These are phyloP conservation scores for Hetaerina americana DNA, from an alignment of 1,140 invertebrate species.

Conservation along the genomic window DNA sequence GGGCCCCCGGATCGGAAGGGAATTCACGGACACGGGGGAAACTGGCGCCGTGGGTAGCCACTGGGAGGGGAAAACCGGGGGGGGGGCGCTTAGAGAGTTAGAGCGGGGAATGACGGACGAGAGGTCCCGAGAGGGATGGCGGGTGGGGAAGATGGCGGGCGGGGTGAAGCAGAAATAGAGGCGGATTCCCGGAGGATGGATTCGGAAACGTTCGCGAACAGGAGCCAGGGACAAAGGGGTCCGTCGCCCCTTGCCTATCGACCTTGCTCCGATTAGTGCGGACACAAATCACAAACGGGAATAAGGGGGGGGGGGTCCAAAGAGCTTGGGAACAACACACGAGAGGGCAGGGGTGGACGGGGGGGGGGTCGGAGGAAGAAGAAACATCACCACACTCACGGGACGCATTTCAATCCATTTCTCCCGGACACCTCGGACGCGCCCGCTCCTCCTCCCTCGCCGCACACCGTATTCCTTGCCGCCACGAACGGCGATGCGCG, in stretches of 20 bases:
- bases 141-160: too few relatives aligned
- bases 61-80: not conserved
- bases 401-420: not conserved
- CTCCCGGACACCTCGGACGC: not conserved
- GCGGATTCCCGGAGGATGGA: too few relatives aligned
- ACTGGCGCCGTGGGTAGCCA: too few relatives aligned
- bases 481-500: not conserved
- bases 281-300: not conserved
- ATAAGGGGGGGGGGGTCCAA: not conserved
- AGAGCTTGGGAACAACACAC: not conserved
- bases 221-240: not conserved
- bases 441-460: not conserved
- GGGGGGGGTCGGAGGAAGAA: not conserved
- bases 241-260: not conserved
- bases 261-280: not conserved
- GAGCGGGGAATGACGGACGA: not conserved
- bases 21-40: too few relatives aligned
- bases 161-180: too few relatives aligned
- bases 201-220: not conserved
- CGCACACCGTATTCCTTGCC: not conserved
- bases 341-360: too few relatives aligned
- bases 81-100: not conserved
- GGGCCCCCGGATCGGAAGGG: too few relatives aligned
- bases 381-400: not conserved
- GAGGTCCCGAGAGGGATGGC: not conserved